Base-by-base conservation (phyloP, 2,797 vertebrate species). In the Toxotes lorentzi region DNA sequence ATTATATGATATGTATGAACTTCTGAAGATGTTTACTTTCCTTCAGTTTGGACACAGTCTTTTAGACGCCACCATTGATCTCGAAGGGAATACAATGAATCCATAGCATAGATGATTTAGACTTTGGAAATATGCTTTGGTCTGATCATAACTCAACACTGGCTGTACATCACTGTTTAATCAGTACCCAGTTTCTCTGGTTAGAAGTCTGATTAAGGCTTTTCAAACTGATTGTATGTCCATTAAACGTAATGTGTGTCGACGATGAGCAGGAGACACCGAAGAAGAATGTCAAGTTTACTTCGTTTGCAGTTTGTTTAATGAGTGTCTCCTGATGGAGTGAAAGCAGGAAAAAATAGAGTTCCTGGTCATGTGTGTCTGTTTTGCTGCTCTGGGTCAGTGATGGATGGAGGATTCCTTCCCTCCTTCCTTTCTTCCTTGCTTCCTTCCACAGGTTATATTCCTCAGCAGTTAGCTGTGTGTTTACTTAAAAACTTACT, bases 401-500 rank as follows among this genome's bases (percentile, higher is more conserved):
- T 89, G 89, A 93, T 86, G 86, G 88, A 92, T 89, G 48, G 71
- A 85, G 54, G 68, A 86, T 35, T 51, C 65, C 85, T 77, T 45
- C 82, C 76, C 77, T 61, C 90, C 91, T 90, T 88, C 65, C 85
- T 77, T 50, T 80, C 76, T 79, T 61, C 89, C 91, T 90, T 88
- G 90, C 92, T 81, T 74, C 91, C 90, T 89, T 70, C 69, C 74
- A 76, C 79, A 89, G 86, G 90, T 89, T 89, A 64, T 82, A 90
- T 88, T 92, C 87, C 83, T 83, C 77, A 1, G 27, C 1, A 13
- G n/a, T 70, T 87, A 86, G 76, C 57, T 75, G 93, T 90, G 88
- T 95, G 94, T 95, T 96, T 95, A 92, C 88, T 88, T 79, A 88
- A 84, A 87, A 89, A 56, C 81, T 75, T 83, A 88, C 91, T 68